Evolutionary conservation across 2,113 vertebrate genomes (phyloP).

Genomic region (Nettapus auritus): DNA sequence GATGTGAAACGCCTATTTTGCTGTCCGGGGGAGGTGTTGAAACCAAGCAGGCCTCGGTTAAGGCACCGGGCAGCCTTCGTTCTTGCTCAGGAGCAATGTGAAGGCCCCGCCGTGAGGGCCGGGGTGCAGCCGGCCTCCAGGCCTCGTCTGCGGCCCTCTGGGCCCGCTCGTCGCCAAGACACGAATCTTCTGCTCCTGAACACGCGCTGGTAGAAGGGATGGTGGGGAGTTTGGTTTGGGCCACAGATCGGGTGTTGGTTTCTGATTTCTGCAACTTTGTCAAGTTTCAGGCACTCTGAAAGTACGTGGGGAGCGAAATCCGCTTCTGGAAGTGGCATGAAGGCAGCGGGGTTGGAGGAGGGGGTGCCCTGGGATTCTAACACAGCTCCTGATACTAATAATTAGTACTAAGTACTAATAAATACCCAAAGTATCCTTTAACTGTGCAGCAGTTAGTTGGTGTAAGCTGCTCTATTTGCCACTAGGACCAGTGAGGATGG

Average conservation of each 20-base stretch:
- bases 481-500: neutral
- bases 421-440: fast-evolving
- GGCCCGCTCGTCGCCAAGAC: no score
- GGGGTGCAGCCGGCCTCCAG: no score
- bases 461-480: neutral
- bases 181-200: no score
- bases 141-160: no score
- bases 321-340: fast-evolving
- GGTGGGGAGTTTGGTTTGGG: neutral
- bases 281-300: neutral
- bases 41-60: no score
- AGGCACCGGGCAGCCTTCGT: neutral
- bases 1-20: fast-evolving
- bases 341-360: neutral
- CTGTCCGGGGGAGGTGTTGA: neutral
- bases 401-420: fast-evolving
- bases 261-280: neutral
- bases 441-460: fast-evolving
- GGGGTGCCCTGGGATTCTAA: neutral
- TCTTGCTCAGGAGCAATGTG: neutral
- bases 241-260: no score
- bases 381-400: neutral
- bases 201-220: no score
- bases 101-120: neutral
- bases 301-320: neutral